Conservation (phyloP, 2,888 invertebrate species). For the Caenorhabditis sp. region DNA sequence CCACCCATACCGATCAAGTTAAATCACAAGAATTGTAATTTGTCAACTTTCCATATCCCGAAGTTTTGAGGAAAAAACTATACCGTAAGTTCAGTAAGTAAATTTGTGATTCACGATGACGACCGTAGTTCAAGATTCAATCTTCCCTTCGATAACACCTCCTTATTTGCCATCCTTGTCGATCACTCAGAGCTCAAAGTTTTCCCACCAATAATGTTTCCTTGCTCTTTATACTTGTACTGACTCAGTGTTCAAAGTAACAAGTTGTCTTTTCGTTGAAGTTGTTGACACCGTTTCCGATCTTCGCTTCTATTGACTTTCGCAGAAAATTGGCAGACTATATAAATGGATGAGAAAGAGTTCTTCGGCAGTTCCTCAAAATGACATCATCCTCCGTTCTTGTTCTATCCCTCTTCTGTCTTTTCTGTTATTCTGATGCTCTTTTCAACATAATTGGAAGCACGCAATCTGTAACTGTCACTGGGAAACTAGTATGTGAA, state of each 20-base stretch:
- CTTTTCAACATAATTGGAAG: slow-evolving; percentile 35
- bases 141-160: too few species aligned
- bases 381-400: slow-evolving; percentile 23
- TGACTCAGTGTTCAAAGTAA: slow-evolving; percentile 37
- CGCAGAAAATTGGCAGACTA: slow-evolving; percentile 11
- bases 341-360: slow-evolving; percentile 14
- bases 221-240: slow-evolving; percentile 4
- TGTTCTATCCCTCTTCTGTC: background rate
- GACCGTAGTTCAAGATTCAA: too few species aligned
- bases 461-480: slow-evolving; percentile 31
- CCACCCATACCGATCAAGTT: too few species aligned
- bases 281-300: slow-evolving; percentile 5
- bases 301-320: slow-evolving; percentile 32
- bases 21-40: too few species aligned
- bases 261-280: slow-evolving; percentile 9
- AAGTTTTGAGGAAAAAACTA: too few species aligned
- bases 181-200: background rate
- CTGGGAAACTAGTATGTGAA: slow-evolving; percentile 36
- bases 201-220: background rate
- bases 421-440: slow-evolving; percentile 1
- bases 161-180: too few species aligned
- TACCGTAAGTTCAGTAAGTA: too few species aligned
- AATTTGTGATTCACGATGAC: too few species aligned
- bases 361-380: background rate
- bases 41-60: too few species aligned